Evolutionary conservation across 2,113 vertebrate species (phyloP).

Genomic region (Nibea coibor): DNA sequence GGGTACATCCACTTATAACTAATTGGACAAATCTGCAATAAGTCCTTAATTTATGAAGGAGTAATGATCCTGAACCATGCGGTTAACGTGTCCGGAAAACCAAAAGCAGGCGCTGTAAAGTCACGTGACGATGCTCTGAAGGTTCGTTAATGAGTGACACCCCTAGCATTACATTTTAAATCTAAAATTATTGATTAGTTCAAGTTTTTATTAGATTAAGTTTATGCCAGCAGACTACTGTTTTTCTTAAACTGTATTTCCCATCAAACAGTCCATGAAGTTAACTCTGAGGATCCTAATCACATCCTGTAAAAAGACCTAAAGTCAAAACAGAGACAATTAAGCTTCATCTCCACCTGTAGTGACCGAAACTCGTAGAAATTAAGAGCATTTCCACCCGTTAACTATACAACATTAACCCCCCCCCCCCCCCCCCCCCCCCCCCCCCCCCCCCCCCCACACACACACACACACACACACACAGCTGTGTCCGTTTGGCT

Average conservation of each 20-base stretch:
- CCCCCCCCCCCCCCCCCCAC: no score
- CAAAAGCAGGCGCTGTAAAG: no score
- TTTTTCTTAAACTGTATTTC: background rate
- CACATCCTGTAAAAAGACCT: background rate
- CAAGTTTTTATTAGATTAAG: background rate
- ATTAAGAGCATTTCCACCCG: constrained; percentile 15
- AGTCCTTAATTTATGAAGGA: no score
- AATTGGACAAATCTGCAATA: no score
- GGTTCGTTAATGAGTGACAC: no score
- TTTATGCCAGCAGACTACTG: background rate
- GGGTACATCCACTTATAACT: no score
- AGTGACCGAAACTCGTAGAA: constrained; percentile 8
- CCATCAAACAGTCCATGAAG: background rate
- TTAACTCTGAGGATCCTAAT: background rate
- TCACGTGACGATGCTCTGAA: no score
- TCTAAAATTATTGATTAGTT: background rate
- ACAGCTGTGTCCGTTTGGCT: constrained; percentile 51
- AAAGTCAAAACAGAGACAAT: constrained; percentile 34
- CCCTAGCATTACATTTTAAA: background rate
- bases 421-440: no score
- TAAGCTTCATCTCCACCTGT: constrained; percentile 35
- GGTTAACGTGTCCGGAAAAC: no score
- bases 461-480: constrained; percentile 26
- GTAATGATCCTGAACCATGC: no score
- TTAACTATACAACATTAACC: background rate